A percentile compares a stretch with the other conserved stretches of the same genome.
These are phyloP conservation scores for Meriones psammophilus DNA, from an alignment of 2,797 vertebrate genomes.

Conservation along the genomic window DNA sequence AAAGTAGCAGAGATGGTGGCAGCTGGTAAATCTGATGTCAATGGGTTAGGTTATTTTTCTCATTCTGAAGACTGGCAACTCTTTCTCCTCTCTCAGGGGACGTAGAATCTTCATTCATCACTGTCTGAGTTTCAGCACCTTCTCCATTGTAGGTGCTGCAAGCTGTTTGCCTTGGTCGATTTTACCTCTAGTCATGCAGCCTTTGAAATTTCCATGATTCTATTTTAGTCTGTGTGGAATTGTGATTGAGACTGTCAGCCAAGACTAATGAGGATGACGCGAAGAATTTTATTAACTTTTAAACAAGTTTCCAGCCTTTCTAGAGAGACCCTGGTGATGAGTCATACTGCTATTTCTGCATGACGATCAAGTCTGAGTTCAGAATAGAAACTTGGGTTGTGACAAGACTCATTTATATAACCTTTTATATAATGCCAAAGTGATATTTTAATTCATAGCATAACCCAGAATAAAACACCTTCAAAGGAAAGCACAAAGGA, in stretches of 20 bases:
- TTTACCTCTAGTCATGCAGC: slow-evolving; percentile 58
- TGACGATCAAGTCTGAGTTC: slow-evolving; percentile 70
- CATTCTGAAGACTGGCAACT: background rate
- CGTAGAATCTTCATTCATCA: background rate
- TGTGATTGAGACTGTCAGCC: slow-evolving; percentile 77
- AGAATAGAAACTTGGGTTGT: slow-evolving; percentile 77
- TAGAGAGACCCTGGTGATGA: slow-evolving; percentile 68
- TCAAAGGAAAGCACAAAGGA: background rate
- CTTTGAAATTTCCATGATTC: slow-evolving; percentile 76
- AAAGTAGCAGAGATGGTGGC: background rate
- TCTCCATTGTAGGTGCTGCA: background rate
- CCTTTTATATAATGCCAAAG: slow-evolving; percentile 76
- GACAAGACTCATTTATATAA: slow-evolving; percentile 76
- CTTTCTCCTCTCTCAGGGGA: background rate
- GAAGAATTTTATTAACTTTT: slow-evolving; percentile 80
- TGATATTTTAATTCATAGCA: slow-evolving; percentile 60
- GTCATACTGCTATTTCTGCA: slow-evolving; percentile 73
- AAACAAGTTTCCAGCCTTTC: slow-evolving; percentile 68
- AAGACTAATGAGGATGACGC: slow-evolving; percentile 77
- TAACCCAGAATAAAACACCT: slow-evolving; percentile 52
- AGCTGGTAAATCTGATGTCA: background rate
- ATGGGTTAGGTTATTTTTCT: background rate
- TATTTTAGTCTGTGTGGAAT: slow-evolving; percentile 67
- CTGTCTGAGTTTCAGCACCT: background rate
- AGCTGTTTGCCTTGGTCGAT: background rate